Conservation (phyloP, 2,888 invertebrate genomes). For the Pammene aurita region DNA sequence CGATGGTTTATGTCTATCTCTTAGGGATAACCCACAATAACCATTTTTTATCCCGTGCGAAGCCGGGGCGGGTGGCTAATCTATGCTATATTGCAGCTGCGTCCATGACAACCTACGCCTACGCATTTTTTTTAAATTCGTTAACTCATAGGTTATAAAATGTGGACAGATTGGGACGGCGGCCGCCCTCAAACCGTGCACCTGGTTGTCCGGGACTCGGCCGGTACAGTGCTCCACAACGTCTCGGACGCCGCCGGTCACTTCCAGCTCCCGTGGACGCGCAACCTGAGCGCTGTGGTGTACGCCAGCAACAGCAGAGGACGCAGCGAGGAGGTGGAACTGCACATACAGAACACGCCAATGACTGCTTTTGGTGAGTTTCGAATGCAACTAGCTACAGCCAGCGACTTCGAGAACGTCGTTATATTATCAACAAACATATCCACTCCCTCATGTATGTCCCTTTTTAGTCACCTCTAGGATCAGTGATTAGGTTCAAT, state of each 20-base stretch:
- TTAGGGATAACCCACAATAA: too few species aligned
- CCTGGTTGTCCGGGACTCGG: constrained; percentile 55
- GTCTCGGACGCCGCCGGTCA: constrained; percentile 57
- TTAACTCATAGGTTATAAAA: not conserved
- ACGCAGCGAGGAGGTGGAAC: constrained; percentile 51
- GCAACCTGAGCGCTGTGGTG: constrained; percentile 61
- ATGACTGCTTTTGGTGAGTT: constrained; percentile 55
- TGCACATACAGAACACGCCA: constrained; percentile 56
- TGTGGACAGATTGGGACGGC: constrained; percentile 65
- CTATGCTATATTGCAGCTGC: too few species aligned
- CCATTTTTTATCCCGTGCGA: too few species aligned
- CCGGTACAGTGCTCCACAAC: constrained; percentile 56
- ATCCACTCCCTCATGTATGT: too few species aligned
- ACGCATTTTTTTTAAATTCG: too few species aligned
- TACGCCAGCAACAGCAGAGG: constrained; percentile 64
- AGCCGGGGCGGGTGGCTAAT: too few species aligned
- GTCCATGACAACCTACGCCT: too few species aligned
- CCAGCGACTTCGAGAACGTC: too few species aligned
- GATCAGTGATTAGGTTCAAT: too few species aligned
- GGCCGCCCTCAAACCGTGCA: constrained; percentile 65
- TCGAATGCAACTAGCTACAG: not conserved
- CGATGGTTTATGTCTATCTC: too few species aligned
- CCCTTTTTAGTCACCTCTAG: too few species aligned
- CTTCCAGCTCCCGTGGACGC: constrained; percentile 57
- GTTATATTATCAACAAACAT: too few species aligned